Conservation (phyloP, 2,888 invertebrate genomes). For the Drosophila greeni region DNA sequence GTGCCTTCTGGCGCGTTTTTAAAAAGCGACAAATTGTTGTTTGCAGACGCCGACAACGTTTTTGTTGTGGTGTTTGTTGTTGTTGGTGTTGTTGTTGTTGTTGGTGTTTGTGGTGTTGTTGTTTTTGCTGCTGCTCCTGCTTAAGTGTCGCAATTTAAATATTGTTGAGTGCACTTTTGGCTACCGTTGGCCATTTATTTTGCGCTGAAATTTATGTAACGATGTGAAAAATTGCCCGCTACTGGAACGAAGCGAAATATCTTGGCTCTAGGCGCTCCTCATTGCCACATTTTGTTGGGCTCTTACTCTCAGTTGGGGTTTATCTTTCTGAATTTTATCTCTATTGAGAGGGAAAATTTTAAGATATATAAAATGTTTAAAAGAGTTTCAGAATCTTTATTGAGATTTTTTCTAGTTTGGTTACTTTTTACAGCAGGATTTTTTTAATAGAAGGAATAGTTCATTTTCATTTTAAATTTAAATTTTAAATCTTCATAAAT, state of each 20-base stretch:
- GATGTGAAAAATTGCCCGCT: conserved; percentile 72
- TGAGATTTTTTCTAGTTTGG: neutral
- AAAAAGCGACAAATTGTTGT: conserved; percentile 72
- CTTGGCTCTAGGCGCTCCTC: conserved; percentile 43
- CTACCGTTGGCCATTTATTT: conserved; percentile 73
- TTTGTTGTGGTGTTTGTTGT: conserved; percentile 26
- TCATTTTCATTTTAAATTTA: no score
- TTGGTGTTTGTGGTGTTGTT: conserved; percentile 26
- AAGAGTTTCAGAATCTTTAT: neutral
- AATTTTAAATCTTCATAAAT: no score
- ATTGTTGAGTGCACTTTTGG: conserved; percentile 72
- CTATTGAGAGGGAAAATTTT: conserved; percentile 19
- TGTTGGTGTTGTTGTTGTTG: conserved; percentile 26
- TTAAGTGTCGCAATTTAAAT: conserved; percentile 73
- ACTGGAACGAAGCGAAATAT: conserved; percentile 44
- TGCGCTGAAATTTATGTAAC: conserved; percentile 71
- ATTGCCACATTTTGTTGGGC: conserved; percentile 7
- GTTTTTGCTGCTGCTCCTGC: conserved; percentile 41
- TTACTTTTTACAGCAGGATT: neutral
- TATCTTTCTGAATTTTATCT: neutral
- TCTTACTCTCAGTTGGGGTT: neutral
- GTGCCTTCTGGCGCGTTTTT: conserved; percentile 69
- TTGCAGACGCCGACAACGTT: conserved; percentile 64
- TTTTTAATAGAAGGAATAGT: no score
- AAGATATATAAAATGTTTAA: no score